Conservation (phyloP, 2,113 vertebrate genomes). For the Leiothrix lutea region DNA sequence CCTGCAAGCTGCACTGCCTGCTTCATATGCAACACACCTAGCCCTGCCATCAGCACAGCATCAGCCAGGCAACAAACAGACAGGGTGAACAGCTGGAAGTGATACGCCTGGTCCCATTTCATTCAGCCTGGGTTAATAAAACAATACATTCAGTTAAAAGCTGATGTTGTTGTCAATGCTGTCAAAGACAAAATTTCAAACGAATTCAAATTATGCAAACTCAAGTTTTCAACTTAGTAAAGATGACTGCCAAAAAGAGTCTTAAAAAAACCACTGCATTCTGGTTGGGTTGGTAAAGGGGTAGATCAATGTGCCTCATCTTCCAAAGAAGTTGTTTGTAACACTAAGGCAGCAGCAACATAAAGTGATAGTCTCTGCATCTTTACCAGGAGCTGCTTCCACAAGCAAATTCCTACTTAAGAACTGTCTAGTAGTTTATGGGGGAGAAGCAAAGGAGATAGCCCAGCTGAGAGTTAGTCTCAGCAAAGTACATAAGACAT, state of each 20-base stretch:
- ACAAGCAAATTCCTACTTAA: background rate
- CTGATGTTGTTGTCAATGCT: background rate
- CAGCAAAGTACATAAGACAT: background rate
- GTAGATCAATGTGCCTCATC: background rate
- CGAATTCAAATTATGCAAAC: background rate
- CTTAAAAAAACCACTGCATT: background rate
- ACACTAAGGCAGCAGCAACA: background rate
- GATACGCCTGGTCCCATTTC: background rate
- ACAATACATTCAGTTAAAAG: background rate
- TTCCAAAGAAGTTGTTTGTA: background rate
- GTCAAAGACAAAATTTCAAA: background rate
- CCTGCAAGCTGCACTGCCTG: background rate
- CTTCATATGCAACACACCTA: background rate
- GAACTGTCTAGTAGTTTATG: background rate
- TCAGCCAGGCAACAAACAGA: background rate
- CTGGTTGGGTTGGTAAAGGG: background rate
- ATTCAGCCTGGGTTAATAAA: background rate
- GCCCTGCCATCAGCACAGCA: background rate
- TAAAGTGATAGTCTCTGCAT: background rate
- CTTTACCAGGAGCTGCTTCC: background rate
- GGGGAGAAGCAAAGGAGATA: background rate
- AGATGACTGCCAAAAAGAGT: conserved; percentile 42
- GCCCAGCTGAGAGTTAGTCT: background rate
- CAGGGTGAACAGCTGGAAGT: background rate
- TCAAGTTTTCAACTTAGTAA: conserved; percentile 56